Evolutionary conservation across 2,888 invertebrate species (phyloP).

Genomic region (Hyposoter dolosus): DNA sequence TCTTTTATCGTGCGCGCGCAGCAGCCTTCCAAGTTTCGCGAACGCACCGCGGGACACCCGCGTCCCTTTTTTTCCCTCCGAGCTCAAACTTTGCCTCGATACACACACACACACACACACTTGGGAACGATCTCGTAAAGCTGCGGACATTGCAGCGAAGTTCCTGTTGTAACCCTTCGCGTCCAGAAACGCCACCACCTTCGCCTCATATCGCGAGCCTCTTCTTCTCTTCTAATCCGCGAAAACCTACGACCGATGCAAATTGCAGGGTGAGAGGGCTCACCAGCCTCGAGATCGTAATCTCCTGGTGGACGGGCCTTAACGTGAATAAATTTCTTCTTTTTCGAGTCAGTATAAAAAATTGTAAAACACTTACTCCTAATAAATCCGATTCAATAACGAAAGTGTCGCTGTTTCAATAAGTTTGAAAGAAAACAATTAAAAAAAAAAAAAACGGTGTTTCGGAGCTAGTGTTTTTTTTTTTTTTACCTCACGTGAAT

Average conservation of each 20-base stretch:
- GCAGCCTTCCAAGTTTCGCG: conserved; percentile 67
- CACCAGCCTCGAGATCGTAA: conserved; percentile 72
- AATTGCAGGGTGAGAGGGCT: conserved; percentile 72
- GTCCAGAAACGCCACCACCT: conserved; percentile 28
- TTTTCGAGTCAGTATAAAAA: background rate
- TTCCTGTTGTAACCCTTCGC: conserved; percentile 47
- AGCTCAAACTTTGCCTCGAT: conserved; percentile 12
- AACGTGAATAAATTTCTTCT: background rate
- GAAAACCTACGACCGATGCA: conserved; percentile 79
- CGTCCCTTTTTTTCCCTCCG: conserved; percentile 29
- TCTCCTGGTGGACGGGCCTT: conserved; percentile 69
- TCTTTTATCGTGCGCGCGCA: conserved; percentile 48
- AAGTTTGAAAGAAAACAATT: background rate
- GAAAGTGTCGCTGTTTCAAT: background rate
- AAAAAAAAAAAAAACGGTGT: background rate
- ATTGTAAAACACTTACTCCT: background rate
- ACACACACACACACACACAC: conserved; percentile 8
- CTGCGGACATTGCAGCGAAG: conserved; percentile 34
- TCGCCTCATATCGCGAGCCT: conserved; percentile 35
- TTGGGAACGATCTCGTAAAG: conserved; percentile 26
- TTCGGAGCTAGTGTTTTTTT: background rate
- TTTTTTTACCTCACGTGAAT: background rate
- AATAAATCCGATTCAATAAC: background rate
- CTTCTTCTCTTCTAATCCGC: conserved; percentile 75
- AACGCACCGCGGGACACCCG: conserved; percentile 58